Evolutionary conservation across 2,888 invertebrate genomes (phyloP), one percentile per base, ranked within the genome.

Genomic region (Orchesellides sinensis): DNA sequence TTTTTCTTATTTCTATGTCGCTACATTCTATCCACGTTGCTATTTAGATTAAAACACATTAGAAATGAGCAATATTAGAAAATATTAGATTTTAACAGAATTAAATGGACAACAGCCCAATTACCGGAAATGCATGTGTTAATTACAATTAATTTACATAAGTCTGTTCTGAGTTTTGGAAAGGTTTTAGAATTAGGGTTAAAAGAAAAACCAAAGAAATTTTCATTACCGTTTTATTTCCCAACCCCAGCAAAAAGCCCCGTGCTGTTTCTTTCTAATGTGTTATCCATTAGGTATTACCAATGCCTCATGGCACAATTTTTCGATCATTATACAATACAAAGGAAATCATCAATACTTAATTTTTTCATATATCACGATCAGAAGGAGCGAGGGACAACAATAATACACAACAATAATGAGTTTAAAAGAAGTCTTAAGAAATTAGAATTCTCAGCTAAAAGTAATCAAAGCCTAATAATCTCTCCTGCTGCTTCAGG

Each of bases 301-400:
- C 19, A 10, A 17, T 52, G 52, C 52, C 52, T 21, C 8, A 52
- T 52, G 52, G 19, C 52, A 52, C 19, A 52, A 52, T 52, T 52
- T 17, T 40, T 40, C 10, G 40, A 40, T 40, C 40, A 40, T 40
- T n/a, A 40, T n/a, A 25, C 23, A 59, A 27, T 59, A 19, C 59
- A 59, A 27, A 27, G 59, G 59, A 14, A 68, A 47, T 59, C 35
- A 35, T 59, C 23, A 45, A 56, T 23, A 8, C 2, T 72, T 59
- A 59, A 21, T 19, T 59, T 59, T 72, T 72, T 45, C 72, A 72
- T 72, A 59, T 14, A 56, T 72, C 72, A 72, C 72, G 72, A 72
- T 8, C 49, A 21, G 8, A 21, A 68, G 35, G 10, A 6, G 29
- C 45, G 4, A 68, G 21, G 32, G 54, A 69, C 69, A 69, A 61